These are phyloP conservation scores for Caracal caracal DNA, from an alignment of 2,113 vertebrate species.

Conservation along the genomic window DNA sequence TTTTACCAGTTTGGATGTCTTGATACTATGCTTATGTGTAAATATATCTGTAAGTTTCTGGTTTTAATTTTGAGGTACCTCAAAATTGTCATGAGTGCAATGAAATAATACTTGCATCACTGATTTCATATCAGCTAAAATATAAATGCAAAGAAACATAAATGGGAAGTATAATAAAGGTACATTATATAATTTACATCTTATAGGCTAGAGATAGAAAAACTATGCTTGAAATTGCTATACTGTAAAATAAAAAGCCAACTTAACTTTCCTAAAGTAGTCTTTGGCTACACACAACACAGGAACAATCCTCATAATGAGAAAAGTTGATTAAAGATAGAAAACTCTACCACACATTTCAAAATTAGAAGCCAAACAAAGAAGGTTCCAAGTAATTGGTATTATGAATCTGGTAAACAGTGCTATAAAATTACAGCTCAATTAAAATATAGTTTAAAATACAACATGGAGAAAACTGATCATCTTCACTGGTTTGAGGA, in stretches of 20 bases:
- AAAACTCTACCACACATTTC: slow-evolving; percentile 27
- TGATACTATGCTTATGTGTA: not conserved
- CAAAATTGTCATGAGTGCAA: not conserved
- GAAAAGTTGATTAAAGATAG: slow-evolving; percentile 14
- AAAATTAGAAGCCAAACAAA: slow-evolving; percentile 51
- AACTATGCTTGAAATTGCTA: not conserved
- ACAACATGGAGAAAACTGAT: not conserved
- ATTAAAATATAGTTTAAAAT: slow-evolving; percentile 43
- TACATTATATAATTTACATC: not conserved
- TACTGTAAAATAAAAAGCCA: not conserved
- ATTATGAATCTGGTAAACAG: not conserved
- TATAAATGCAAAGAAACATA: not conserved
- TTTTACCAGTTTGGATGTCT: not conserved
- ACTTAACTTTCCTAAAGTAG: slow-evolving; percentile 13
- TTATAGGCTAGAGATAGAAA: not conserved
- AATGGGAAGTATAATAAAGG: not conserved
- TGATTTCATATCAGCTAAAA: slow-evolving; percentile 38
- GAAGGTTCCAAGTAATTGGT: not conserved
- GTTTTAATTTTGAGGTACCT: not conserved
- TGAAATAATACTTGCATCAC: not conserved
- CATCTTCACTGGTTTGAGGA: not conserved
- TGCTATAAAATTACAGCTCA: not conserved
- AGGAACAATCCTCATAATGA: slow-evolving; percentile 31
- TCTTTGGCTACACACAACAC: slow-evolving; percentile 21
- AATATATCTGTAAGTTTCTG: not conserved